Evolutionary conservation across 2,113 vertebrate genomes (phyloP), one percentile per base, ranked within the genome.

Genomic region (Phalacrocorax brasilianus): DNA sequence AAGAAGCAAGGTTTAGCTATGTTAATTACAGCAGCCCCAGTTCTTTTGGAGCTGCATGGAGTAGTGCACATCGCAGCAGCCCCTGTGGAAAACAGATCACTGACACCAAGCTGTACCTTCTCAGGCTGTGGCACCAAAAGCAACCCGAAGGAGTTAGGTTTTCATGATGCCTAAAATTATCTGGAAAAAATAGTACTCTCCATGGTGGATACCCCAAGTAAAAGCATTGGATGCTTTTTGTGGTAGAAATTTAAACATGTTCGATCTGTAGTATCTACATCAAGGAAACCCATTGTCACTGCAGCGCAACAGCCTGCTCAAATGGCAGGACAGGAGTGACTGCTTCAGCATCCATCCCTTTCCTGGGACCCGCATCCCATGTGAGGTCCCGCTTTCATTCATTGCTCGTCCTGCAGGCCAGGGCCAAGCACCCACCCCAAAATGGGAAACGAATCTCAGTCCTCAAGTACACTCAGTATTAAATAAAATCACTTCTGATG

Each of bases 1-100:
- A 91, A 97, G 96, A 94, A 98, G 95, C 93, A 67, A 97, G 97
- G 93, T 89, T 98, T 96, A 96, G 80, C 73, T 95, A 33, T 8
- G 15, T 98, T 98, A 98, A 98, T 98, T 98, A 97, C 97, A 97
- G 97, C 88, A 97, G 95, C 92, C 96, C 95, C 95, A 92, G 90
- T 95, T 97, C 97, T 97, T 96, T 55, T 63, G 89, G 97, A 92
- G 74, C 83, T 6, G 90, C 9, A 28, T 91, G 96, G 90, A 96
- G 91, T 84, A 74, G 89, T 5, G 7, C 3, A 8, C 82, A 81
- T 85, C 33, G 3, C 72, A 12, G 94, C 85, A 96, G 95, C 94
- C 95, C 94, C 97, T 93, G 84, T 88, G 97, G 97, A 97, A 93
- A 94, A 97, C 59, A 95, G 93, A 93, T 85, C 47, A n/a, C 81